Percentiles rank a stretch among this genome's conserved stretches.
Evolutionary conservation across 2,113 vertebrate genomes (phyloP).

Genomic region (Bolborhynchus lineola): DNA sequence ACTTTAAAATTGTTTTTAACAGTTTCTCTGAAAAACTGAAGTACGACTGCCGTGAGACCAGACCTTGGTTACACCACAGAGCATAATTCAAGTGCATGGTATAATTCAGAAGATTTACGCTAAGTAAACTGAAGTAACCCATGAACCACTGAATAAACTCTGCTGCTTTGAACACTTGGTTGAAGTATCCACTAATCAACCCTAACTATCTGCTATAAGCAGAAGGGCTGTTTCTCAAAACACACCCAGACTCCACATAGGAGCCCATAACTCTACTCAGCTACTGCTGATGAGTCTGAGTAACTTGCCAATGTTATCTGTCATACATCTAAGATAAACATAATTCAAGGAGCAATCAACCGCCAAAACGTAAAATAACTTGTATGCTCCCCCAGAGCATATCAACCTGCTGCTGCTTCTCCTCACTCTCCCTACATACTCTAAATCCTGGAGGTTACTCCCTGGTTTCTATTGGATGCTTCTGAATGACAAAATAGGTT

Average conservation of each 20-base stretch:
- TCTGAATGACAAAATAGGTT: neutral
- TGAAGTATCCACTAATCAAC: neutral
- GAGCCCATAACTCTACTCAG: neutral
- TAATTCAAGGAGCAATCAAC: neutral
- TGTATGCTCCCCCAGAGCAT: neutral
- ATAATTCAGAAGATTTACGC: neutral
- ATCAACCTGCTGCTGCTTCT: neutral
- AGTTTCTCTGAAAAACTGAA: neutral
- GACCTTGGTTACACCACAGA: neutral
- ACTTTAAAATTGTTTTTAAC: neutral
- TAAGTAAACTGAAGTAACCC: neutral
- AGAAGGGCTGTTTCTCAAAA: neutral
- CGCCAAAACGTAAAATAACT: neutral
- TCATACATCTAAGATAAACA: neutral
- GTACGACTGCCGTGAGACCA: neutral
- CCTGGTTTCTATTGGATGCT: neutral
- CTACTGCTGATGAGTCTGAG: neutral
- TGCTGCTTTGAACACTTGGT: neutral
- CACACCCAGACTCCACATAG: neutral
- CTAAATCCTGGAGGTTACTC: neutral
- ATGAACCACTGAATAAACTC: neutral
- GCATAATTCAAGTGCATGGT: neutral
- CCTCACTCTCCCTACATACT: rapidly evolving
- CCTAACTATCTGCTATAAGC: neutral
- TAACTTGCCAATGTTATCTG: neutral